A percentile compares a stretch with the other conserved stretches of the same genome.
These are phyloP conservation scores for Ecliptopera silaceata DNA, from an alignment of 2,888 invertebrate species.

Conservation along the genomic window DNA sequence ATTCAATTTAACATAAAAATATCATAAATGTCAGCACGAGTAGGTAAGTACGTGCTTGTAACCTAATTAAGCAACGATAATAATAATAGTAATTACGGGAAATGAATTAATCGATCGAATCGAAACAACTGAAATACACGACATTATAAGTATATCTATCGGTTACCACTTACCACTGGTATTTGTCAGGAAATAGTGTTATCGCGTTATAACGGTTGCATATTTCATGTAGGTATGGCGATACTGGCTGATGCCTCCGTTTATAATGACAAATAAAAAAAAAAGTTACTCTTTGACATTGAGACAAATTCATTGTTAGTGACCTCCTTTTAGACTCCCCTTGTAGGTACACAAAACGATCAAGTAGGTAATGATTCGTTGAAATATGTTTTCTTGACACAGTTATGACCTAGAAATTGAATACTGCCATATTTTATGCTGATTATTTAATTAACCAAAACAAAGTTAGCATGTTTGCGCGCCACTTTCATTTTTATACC, in stretches of 20 bases:
- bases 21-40: slow-evolving; percentile 18
- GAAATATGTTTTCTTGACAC: neutral
- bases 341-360: neutral
- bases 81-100: slow-evolving; percentile 38
- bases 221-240: slow-evolving; percentile 24
- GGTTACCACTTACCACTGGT: slow-evolving; percentile 37
- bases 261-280: neutral
- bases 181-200: slow-evolving; percentile 50
- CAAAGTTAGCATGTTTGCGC: slow-evolving; percentile 9
- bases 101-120: slow-evolving; percentile 32
- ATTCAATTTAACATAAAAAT: slow-evolving; percentile 24
- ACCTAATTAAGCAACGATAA: slow-evolving; percentile 35
- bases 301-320: too few species aligned
- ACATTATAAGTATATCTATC: slow-evolving; percentile 34
- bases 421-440: slow-evolving; percentile 8
- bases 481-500: slow-evolving; percentile 18
- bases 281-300: neutral
- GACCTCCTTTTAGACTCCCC: too few species aligned
- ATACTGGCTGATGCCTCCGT: neutral
- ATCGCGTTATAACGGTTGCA: slow-evolving; percentile 44
- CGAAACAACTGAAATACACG: slow-evolving; percentile 40
- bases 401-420: slow-evolving; percentile 19
- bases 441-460: slow-evolving; percentile 7
- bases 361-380: neutral
- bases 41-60: slow-evolving; percentile 27